Base-by-base conservation (phyloP, 2,797 vertebrate species). In the Nannoperca obscura region DNA sequence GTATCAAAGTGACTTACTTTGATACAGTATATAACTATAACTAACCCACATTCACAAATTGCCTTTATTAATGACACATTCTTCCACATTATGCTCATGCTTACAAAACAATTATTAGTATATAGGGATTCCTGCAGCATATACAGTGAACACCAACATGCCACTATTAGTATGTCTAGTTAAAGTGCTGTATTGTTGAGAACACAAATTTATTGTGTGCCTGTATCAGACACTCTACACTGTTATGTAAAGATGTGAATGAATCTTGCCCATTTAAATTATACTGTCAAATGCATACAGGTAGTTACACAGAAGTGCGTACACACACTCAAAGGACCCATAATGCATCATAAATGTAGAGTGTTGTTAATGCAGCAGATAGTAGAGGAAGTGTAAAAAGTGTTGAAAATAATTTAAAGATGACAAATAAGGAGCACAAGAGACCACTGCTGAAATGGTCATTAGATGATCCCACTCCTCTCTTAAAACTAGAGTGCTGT, bases 41-140 rank as follows among this genome's bases (percentile, higher is more conserved):
- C 84, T 89, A 89, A 80, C 69, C 83, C 70, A 81, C 76, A 83
- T 81, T 83, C 63, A 80, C 40, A 65, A 8, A 58, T 58, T n/a
- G 44, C n/a, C 30, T 55, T 2, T 19, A 22, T 74, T 77, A 87
- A 73, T 92, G 78, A 83, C 42, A 10, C 7, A 15, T 63, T 75
- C 54, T 71, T 81, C 36, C 50, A 81, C 55, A 30, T 86, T 40
- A 70, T 54, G 73, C 32, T 75, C 64, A 58, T 57, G 63, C 69
- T 49, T 38, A 42, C 1, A 20, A 66, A 52, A 58, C 9, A 54
- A 30, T 64, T 47, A 49, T 24, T 52, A 9, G 15, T 15, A 20
- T 1, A 32, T 1, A 53, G 8, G 36, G 27, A 44, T 14, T 15
- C 24, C 8, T 57, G n/a, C 44, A 80, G 17, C 34, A 27, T 17